Conservation (phyloP, 2,113 vertebrate genomes). For the Psephotus haematonotus region DNA sequence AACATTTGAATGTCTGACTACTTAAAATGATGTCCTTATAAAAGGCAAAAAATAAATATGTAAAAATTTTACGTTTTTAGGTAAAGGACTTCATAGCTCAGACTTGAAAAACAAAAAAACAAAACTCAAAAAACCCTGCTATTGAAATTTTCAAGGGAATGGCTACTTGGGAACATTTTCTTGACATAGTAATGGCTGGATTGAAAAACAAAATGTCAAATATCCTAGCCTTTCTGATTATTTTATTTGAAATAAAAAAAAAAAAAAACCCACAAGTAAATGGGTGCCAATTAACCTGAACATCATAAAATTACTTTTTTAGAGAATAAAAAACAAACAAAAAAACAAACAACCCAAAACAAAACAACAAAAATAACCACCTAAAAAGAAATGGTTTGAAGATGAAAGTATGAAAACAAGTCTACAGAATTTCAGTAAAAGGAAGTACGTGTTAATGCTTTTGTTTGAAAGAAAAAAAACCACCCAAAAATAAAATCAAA, state of each 20-base stretch:
- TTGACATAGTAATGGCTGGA: not conserved
- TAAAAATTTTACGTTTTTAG: not conserved
- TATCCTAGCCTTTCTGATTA: accelerated
- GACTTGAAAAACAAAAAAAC: accelerated
- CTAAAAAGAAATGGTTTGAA: not conserved
- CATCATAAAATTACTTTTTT: not conserved
- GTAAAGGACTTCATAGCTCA: not conserved
- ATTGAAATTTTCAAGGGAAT: not conserved
- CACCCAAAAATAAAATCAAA: not conserved
- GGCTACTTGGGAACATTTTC: not conserved
- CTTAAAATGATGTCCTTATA: not conserved
- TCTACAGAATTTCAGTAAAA: not conserved
- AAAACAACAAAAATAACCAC: no score
- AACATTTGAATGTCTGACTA: not conserved
- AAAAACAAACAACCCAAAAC: not conserved
- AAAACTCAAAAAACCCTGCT: not conserved
- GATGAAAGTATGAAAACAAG: not conserved
- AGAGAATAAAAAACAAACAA: not conserved
- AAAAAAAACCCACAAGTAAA: not conserved
- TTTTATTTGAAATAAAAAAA: not conserved
- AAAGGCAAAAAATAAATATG: not conserved
- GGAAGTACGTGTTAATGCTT: not conserved
- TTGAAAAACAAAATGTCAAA: not conserved
- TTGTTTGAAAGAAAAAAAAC: not conserved
- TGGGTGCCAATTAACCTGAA: not conserved